Conservation (phyloP, 2,888 invertebrate genomes). For the Colletes collaris region DNA sequence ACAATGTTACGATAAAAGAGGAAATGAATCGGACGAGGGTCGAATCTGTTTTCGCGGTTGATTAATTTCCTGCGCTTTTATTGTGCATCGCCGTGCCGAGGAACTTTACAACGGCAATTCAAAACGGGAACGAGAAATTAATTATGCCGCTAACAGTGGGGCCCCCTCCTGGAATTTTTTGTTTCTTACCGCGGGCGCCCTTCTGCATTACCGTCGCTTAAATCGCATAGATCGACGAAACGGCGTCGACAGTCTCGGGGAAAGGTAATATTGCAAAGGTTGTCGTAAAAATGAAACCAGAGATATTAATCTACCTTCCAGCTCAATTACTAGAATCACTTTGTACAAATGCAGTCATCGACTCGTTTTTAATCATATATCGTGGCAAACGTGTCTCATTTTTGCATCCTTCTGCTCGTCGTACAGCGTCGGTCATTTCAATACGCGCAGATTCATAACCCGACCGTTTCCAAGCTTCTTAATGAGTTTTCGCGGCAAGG, state of each 20-base stretch:
- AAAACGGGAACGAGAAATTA: slow-evolving; percentile 28
- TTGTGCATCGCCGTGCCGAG: not conserved
- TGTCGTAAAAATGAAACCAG: no score
- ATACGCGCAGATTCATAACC: no score
- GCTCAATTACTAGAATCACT: no score
- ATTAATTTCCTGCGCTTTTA: slow-evolving; percentile 38
- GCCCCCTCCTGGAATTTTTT: not conserved
- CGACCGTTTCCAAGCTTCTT: no score
- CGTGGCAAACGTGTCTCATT: no score
- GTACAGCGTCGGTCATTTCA: no score
- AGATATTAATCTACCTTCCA: no score
- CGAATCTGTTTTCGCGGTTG: slow-evolving; percentile 36
- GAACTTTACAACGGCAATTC: slow-evolving; percentile 37
- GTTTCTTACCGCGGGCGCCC: not conserved
- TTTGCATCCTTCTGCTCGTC: no score
- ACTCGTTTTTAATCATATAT: no score
- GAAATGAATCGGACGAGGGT: slow-evolving; percentile 32
- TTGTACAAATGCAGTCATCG: no score
- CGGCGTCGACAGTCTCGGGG: not conserved
- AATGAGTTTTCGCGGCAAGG: no score
- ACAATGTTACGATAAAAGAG: slow-evolving; percentile 1
- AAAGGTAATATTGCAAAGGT: slow-evolving; percentile 60
- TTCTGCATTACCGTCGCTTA: not conserved
- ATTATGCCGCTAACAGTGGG: slow-evolving; percentile 39
- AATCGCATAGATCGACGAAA: not conserved